phyloP scores from a whole-genome alignment of 2,888 invertebrate genomes.

The Leptopilina drosophilae region DNA sequence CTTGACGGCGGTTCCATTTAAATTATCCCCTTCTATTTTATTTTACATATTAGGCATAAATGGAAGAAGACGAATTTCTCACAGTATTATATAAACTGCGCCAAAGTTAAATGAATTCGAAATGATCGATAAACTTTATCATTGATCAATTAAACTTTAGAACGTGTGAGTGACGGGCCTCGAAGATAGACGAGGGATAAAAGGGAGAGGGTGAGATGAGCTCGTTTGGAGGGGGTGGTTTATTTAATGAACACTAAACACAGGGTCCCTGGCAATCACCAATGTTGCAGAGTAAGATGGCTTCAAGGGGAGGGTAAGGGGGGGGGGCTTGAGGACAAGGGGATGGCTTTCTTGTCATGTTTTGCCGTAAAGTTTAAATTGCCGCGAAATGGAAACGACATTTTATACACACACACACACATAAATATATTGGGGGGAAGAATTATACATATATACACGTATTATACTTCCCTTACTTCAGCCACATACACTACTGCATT shows the following conservation, averaged over 20 bases:
- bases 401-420: neutral
- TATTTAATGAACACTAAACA: slow-evolving; percentile 76
- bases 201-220: slow-evolving; percentile 53
- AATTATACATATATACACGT: neutral
- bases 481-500: neutral
- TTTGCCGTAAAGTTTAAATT: slow-evolving; percentile 64
- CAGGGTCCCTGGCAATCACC: slow-evolving; percentile 65
- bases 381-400: slow-evolving; percentile 53
- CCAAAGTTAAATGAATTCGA: slow-evolving; percentile 77
- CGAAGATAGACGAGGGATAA: slow-evolving; percentile 58
- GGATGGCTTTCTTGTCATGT: slow-evolving; percentile 60
- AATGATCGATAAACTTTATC: slow-evolving; percentile 78
- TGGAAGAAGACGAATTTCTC: slow-evolving; percentile 49
- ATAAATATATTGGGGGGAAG: neutral
- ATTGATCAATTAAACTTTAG: slow-evolving; percentile 77
- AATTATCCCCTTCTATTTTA: too few relatives aligned
- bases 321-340: slow-evolving; percentile 39
- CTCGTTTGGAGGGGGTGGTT: slow-evolving; percentile 65
- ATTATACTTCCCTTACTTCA: slow-evolving; percentile 25
- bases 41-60: slow-evolving; percentile 44
- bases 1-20: too few relatives aligned
- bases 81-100: slow-evolving; percentile 67
- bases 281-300: slow-evolving; percentile 53
- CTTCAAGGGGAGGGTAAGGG: neutral
- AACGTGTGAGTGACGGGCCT: slow-evolving; percentile 75